Percentiles rank a stretch among this genome's conserved stretches.
phyloP scores from a whole-genome alignment of 2,797 vertebrate genomes.

The Tenualosa ilisha region DNA sequence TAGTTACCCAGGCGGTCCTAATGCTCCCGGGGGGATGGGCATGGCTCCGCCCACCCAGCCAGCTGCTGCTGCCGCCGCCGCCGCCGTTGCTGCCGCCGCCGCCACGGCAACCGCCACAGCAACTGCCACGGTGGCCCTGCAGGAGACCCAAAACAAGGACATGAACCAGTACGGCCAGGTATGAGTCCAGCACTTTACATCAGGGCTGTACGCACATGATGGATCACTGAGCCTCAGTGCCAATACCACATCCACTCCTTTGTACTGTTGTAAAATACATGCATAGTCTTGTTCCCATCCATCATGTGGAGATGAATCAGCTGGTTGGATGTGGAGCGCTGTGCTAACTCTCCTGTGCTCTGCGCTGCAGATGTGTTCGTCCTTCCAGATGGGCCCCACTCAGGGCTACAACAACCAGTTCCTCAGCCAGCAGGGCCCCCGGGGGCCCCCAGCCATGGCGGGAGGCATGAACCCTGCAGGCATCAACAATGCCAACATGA shows the following conservation, averaged over 20 bases:
- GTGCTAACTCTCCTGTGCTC: not conserved
- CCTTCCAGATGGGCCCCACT: conserved; percentile 98
- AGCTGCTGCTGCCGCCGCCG: conserved; percentile 91
- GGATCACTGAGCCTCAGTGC: no score
- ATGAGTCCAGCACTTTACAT: conserved; percentile 39
- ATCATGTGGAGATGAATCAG: not conserved
- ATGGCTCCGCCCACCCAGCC: conserved; percentile 94
- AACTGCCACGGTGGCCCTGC: conserved; percentile 91
- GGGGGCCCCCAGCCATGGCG: conserved; percentile 87
- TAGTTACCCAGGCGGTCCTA: conserved; percentile 95
- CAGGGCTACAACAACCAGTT: conserved; percentile 98
- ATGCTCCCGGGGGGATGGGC: conserved; percentile 90
- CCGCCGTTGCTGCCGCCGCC: conserved; percentile 91
- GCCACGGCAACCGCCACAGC: conserved; percentile 77
- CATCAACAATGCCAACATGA: conserved; percentile 93
- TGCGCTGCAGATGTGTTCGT: conserved; percentile 90
- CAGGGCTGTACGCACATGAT: no score
- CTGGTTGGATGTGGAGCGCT: not conserved
- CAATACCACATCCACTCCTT: no score
- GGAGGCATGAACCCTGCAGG: conserved; percentile 92
- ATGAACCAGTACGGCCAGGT: conserved; percentile 99
- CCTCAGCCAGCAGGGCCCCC: conserved; percentile 94
- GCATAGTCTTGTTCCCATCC: not conserved
- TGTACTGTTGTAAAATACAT: not conserved
- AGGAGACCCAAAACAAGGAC: conserved; percentile 98